Conservation (phyloP, 2,797 vertebrate genomes). For the Oceanodroma leucorhoa region DNA sequence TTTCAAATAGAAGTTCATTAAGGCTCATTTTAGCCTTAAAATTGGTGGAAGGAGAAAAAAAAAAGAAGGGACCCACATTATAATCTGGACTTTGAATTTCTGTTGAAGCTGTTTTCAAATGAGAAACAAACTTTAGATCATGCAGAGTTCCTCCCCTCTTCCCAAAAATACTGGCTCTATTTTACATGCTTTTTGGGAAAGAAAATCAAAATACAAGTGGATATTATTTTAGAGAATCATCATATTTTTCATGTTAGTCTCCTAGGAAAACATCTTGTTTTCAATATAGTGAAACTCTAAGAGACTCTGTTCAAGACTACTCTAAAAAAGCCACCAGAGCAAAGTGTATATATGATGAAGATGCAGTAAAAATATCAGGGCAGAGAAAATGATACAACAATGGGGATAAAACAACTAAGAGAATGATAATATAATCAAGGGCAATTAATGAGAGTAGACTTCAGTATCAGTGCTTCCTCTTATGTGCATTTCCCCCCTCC, state of each 20-base stretch:
- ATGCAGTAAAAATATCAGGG: background rate
- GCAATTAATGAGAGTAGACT: background rate
- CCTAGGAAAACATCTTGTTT: background rate
- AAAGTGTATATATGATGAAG: background rate
- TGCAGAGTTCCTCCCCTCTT: background rate
- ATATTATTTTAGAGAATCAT: background rate
- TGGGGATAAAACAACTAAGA: background rate
- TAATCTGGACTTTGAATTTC: background rate
- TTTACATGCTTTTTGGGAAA: background rate
- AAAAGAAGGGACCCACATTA: background rate
- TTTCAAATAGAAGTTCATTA: conserved; percentile 31
- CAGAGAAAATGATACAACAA: background rate
- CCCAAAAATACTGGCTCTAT: background rate
- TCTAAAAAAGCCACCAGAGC: background rate
- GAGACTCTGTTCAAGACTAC: background rate
- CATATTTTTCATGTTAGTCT: background rate
- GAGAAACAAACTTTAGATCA: background rate
- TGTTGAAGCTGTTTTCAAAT: background rate
- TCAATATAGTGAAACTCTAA: background rate
- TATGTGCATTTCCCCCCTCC: accelerated
- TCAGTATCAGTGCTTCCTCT: background rate
- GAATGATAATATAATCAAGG: background rate
- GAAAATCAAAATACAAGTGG: background rate
- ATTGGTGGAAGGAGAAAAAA: background rate
- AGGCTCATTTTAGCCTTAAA: background rate